Evolutionary conservation across 2,888 invertebrate genomes (phyloP), one percentile per base, ranked within the genome.

Genomic region (Tenthredo mesomela): DNA sequence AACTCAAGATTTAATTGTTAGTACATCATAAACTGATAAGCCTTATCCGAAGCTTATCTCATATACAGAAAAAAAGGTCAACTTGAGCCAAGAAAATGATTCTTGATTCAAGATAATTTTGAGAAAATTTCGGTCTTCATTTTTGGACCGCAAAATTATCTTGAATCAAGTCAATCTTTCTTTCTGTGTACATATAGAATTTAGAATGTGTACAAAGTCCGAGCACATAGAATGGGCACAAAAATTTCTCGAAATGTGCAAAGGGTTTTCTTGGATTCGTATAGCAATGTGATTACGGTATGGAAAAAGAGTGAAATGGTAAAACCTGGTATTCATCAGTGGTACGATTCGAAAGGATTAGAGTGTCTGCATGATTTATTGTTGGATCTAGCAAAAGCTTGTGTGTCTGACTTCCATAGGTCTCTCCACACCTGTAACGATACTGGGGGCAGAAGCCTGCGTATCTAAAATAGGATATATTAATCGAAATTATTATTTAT

Each of bases 401-500:
- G 92, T 97, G 96, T 0, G 97, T 96, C 70, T 96, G 95, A 6
- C 95, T 95, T 83, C 96, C 97, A 93, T 96, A 97, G 0, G 96
- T 96, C 93, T 97, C 96, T 2, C 97, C 97, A 86, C 96, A 95
- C 33, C 96, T 95, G 91, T 95, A 97, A 85, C 95, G 96, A 93
- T 96, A 96, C 89, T 96, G 96, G 0, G 97, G 96, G 89, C 96
- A 96, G 90, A 96, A 96, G 61, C 97, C 97, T 2, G 96, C 96
- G 92, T 97, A 97, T 85, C 97, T 97, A 21, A 40, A 73, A 40
- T 70, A 2, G 15, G n/a, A n/a, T 70, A n/a, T 67, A n/a, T n/a
- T n/a, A n/a, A 43, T 73, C 12, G 47, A 47, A 47, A 47, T 47
- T 3, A 25, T 40, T 70, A 43, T 40, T 43, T 21, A n/a, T 73